Conservation (phyloP, 2,888 invertebrate species). For the Copidosoma aretas region DNA sequence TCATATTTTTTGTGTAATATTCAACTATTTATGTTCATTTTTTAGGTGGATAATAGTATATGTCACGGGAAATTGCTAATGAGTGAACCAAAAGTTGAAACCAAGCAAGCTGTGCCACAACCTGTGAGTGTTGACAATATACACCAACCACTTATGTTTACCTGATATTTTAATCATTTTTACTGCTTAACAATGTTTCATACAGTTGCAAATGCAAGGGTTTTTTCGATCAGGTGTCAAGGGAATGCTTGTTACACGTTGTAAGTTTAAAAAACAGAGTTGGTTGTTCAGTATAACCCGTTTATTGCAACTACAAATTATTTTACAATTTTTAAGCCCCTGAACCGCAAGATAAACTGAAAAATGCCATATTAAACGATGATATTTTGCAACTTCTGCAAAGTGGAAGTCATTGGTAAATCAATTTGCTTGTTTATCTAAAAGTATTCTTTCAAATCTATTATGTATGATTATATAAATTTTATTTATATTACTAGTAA, state of each 20-base stretch:
- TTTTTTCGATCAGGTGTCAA: conserved; percentile 36
- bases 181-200: neutral
- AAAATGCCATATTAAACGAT: conserved; percentile 27
- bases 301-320: neutral
- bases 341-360: conserved; percentile 21
- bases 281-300: neutral
- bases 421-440: neutral
- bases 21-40: neutral
- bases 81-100: neutral
- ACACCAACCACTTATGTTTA: neutral
- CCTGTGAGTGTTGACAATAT: conserved; percentile 19
- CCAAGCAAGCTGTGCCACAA: conserved; percentile 1
- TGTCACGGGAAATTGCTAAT: conserved; percentile 20
- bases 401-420: conserved; percentile 31
- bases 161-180: neutral
- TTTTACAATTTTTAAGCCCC: conserved; percentile 14
- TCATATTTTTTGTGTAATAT: neutral
- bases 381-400: conserved; percentile 36
- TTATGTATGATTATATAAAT: neutral
- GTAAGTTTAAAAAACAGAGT: conserved; percentile 27
- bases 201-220: conserved; percentile 20
- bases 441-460: neutral
- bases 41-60: neutral
- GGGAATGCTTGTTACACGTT: conserved; percentile 26
- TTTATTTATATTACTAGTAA: neutral